phyloP scores from a whole-genome alignment of 2,888 invertebrate genomes.

The Patella depressa region DNA sequence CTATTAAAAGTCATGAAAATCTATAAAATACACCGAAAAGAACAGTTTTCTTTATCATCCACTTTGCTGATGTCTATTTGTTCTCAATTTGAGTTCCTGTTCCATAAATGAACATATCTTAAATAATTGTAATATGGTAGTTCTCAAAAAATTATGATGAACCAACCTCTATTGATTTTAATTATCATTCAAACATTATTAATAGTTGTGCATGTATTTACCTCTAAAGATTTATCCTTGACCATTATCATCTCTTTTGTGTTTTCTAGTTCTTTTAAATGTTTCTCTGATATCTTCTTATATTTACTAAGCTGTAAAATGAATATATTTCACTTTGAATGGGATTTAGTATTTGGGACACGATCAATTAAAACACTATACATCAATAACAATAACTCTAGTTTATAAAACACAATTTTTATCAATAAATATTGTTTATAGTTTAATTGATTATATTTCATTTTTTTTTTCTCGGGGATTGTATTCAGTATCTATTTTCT shows the following conservation, averaged over 20 bases:
- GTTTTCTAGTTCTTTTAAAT: slow-evolving; percentile 60
- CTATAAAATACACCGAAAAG: too few species aligned
- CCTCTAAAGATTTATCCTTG: slow-evolving; percentile 68
- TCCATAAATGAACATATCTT: too few species aligned
- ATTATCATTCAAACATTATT: too few species aligned
- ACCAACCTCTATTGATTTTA: too few species aligned
- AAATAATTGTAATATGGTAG: too few species aligned
- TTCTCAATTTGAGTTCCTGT: too few species aligned
- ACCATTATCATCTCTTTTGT: slow-evolving; percentile 64
- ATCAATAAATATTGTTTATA: background rate
- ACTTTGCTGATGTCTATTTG: too few species aligned
- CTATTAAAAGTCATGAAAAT: too few species aligned
- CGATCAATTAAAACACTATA: background rate
- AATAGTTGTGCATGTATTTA: slow-evolving; percentile 19
- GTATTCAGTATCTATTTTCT: too few species aligned
- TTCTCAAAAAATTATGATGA: too few species aligned
- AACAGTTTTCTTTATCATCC: too few species aligned
- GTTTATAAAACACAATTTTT: background rate
- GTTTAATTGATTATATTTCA: background rate
- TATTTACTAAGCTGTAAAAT: slow-evolving; percentile 55
- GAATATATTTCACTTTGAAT: background rate
- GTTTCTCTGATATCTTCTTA: slow-evolving; percentile 54
- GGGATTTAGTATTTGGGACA: background rate
- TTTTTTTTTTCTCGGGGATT: too few species aligned
- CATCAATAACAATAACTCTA: background rate